Conservation (phyloP, 2,888 invertebrate species). For the Mimachlamys varia region DNA sequence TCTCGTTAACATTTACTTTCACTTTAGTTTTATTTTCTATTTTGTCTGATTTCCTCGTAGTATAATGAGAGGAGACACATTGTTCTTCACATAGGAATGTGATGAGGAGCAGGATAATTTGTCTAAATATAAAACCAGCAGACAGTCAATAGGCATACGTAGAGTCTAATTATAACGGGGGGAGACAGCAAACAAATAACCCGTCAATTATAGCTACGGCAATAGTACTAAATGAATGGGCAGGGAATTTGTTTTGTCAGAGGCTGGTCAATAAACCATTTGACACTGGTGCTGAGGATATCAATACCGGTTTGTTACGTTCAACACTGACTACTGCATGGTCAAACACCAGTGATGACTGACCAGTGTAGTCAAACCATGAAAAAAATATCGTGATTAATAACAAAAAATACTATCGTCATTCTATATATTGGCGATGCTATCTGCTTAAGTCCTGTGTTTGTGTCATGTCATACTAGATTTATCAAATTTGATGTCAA, state of each 20-base stretch:
- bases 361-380: too few species aligned
- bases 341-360: too few species aligned
- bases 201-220: neutral
- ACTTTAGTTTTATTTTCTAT: too few species aligned
- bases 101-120: neutral
- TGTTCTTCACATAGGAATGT: neutral
- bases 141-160: neutral
- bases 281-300: neutral
- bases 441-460: too few species aligned
- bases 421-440: too few species aligned
- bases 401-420: too few species aligned
- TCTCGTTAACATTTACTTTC: too few species aligned
- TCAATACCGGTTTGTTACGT: neutral
- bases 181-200: constrained; percentile 4
- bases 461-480: too few species aligned
- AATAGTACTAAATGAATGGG: constrained; percentile 4
- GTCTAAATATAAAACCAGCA: neutral
- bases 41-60: neutral
- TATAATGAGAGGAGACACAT: neutral
- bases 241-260: neutral
- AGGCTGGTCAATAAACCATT: neutral
- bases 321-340: neutral
- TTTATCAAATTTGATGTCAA: too few species aligned
- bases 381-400: too few species aligned
- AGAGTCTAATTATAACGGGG: neutral